Percentiles rank a stretch among this genome's conserved stretches.
Conservation (phyloP, 2,113 vertebrate species). For the Lasiurus cinereus region DNA sequence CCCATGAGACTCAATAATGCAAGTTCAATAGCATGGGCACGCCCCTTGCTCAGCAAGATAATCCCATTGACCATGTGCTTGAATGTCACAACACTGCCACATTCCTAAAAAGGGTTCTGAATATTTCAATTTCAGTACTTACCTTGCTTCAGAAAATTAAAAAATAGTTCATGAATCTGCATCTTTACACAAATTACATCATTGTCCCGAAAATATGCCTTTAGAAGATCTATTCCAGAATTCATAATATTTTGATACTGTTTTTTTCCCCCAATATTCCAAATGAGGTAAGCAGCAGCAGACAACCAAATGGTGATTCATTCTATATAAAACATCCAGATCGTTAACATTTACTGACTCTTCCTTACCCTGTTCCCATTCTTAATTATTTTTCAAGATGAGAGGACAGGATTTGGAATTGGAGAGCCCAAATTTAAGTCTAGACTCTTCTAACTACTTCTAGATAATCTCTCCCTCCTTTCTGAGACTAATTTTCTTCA, state of each 20-base stretch:
- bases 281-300: neutral
- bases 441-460: neutral
- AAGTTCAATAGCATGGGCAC: neutral
- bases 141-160: neutral
- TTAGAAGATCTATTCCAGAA: neutral
- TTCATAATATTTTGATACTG: neutral
- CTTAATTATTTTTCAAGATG: neutral
- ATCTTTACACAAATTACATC: neutral
- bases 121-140: neutral
- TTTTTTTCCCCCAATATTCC: neutral
- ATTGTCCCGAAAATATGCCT: neutral
- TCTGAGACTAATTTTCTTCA: neutral
- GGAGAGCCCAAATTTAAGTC: neutral
- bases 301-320: neutral
- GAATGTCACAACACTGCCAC: neutral
- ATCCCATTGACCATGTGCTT: neutral
- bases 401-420: neutral
- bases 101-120: neutral
- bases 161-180: neutral
- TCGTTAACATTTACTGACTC: neutral
- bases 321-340: neutral
- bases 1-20: neutral
- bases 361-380: neutral
- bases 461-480: neutral
- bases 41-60: neutral